Percentiles rank a stretch among this genome's conserved stretches.
Evolutionary conservation across 2,797 vertebrate species (phyloP).

Genomic region (Nyctibius grandis): DNA sequence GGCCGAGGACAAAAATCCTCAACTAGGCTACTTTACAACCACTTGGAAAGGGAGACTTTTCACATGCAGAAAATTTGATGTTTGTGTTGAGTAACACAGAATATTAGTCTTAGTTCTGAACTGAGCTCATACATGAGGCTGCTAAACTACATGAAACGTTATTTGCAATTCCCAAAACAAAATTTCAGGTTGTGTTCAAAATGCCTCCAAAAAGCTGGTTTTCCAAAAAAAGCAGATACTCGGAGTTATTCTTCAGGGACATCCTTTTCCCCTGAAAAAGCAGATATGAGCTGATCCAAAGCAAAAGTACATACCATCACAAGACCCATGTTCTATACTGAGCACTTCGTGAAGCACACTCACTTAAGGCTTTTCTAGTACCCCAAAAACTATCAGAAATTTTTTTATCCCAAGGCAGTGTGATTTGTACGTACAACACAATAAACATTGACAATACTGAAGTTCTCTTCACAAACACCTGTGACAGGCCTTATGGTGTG

Average conservation of each 20-base stretch:
- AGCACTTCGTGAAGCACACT: background rate
- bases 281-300: background rate
- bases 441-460: background rate
- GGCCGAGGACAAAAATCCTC: background rate
- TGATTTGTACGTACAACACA: background rate
- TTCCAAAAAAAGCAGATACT: background rate
- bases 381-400: background rate
- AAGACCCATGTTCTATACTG: accelerated
- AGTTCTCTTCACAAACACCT: background rate
- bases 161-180: background rate
- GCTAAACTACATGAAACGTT: background rate
- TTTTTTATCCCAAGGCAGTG: background rate
- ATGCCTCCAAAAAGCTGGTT: background rate
- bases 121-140: background rate
- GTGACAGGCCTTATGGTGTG: background rate
- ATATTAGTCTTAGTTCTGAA: background rate
- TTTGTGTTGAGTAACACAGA: background rate
- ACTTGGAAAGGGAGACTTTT: background rate
- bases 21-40: background rate
- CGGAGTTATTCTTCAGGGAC: background rate
- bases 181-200: background rate
- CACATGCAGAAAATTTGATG: background rate
- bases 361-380: background rate
- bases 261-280: background rate
- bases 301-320: background rate